These are phyloP conservation scores for Neocrepidodera transversa DNA, from an alignment of 2,888 invertebrate genomes.

Conservation along the genomic window DNA sequence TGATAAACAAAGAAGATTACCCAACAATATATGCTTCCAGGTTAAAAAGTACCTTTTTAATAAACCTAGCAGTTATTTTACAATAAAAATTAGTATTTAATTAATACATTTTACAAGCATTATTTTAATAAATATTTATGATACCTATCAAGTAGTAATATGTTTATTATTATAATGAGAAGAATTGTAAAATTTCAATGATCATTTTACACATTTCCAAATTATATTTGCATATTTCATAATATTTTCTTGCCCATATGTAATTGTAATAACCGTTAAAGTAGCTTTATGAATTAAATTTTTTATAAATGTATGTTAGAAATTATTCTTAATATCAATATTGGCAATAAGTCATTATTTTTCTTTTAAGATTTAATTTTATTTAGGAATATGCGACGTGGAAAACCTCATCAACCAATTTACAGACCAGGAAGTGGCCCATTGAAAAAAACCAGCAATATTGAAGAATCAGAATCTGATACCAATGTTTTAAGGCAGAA, in stretches of 20 bases:
- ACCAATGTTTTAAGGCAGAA: conserved; percentile 48
- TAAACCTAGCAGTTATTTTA: background rate
- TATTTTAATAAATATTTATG: too few species aligned
- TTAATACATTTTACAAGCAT: background rate
- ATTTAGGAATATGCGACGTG: conserved; percentile 61
- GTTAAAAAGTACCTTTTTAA: background rate
- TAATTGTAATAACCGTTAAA: too few species aligned
- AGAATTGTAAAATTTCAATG: too few species aligned
- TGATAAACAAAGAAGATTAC: conserved; percentile 47
- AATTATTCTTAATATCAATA: too few species aligned
- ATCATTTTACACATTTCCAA: background rate
- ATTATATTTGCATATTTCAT: too few species aligned
- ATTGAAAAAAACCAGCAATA: conserved; percentile 70
- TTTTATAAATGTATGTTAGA: too few species aligned
- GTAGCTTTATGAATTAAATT: too few species aligned
- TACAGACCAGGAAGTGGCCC: conserved; percentile 82
- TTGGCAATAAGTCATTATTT: conserved; percentile 17
- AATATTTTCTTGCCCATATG: too few species aligned
- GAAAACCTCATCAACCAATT: conserved; percentile 73
- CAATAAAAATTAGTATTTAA: background rate
- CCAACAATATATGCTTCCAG: conserved; percentile 19
- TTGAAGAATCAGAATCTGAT: conserved; percentile 66
- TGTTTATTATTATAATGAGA: too few species aligned
- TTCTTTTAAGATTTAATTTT: conserved; percentile 39
- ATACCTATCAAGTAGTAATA: too few species aligned